Evolutionary conservation across 1,140 invertebrate species (phyloP).

Genomic region (Drosophila persimilis): DNA sequence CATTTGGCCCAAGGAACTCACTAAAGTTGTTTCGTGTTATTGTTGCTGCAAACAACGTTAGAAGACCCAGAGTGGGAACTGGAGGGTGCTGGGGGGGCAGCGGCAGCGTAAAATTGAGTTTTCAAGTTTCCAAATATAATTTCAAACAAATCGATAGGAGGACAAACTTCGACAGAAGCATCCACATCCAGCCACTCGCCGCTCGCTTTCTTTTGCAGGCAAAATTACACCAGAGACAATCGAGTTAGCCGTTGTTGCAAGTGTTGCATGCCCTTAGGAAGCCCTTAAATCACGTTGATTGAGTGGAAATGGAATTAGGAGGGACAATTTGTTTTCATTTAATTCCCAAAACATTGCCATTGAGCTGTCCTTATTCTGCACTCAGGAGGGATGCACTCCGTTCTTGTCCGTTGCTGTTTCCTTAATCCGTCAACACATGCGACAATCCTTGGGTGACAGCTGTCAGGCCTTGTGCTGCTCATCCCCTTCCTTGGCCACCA

Average conservation of each 20-base stretch:
- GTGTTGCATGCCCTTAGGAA: slow-evolving; percentile 9
- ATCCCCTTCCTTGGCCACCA: slow-evolving; percentile 3
- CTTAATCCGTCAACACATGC: slow-evolving; percentile 49
- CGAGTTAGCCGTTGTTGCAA: slow-evolving; percentile 52
- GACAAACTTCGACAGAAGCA: slow-evolving; percentile 48
- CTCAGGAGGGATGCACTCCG: neutral
- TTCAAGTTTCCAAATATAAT: slow-evolving; percentile 75
- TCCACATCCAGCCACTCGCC: neutral
- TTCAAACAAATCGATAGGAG: slow-evolving; percentile 75
- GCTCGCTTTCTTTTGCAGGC: slow-evolving; percentile 6
- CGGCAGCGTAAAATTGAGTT: slow-evolving; percentile 67
- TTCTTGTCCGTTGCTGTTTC: neutral
- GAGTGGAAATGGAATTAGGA: slow-evolving; percentile 67
- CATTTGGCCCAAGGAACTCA: slow-evolving; percentile 45
- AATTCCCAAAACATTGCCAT: slow-evolving; percentile 47
- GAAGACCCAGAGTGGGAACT: neutral
- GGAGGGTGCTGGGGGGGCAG: neutral
- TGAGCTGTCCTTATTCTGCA: slow-evolving; percentile 7
- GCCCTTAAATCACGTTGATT: slow-evolving; percentile 60
- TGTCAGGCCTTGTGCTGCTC: slow-evolving; percentile 30
- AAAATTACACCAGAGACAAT: slow-evolving; percentile 62
- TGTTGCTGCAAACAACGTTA: slow-evolving; percentile 20
- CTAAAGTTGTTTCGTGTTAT: slow-evolving; percentile 32
- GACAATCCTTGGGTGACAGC: slow-evolving; percentile 45
- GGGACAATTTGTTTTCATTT: slow-evolving; percentile 70